A percentile compares a stretch with the other conserved stretches of the same genome.
These are phyloP conservation scores for Nematolebias whitei DNA, from an alignment of 2,113 vertebrate genomes.

Conservation along the genomic window DNA sequence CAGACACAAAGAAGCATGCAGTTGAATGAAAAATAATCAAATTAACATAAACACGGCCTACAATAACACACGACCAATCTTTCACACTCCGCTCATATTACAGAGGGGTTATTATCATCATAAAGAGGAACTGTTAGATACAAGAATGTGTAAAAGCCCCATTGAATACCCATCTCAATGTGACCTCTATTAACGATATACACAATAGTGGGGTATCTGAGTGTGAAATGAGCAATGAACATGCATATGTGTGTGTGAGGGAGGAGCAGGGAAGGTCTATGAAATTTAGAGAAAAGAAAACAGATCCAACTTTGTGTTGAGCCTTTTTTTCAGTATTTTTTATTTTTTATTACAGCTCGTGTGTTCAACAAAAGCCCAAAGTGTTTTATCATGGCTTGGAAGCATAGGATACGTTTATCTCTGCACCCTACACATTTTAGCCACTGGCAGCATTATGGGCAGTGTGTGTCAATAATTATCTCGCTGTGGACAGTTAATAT, in stretches of 20 bases:
- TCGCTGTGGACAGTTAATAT: conserved; percentile 70
- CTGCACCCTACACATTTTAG: conserved; percentile 39
- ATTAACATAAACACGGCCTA: background rate
- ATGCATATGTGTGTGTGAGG: conserved; percentile 1
- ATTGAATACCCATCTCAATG: conserved; percentile 63
- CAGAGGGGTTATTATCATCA: conserved; percentile 36
- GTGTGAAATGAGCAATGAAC: conserved; percentile 71
- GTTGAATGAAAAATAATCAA: background rate
- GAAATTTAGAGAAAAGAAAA: background rate
- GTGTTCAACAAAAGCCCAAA: background rate
- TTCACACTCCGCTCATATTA: too few species aligned
- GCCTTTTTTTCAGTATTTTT: too few species aligned
- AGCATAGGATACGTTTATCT: conserved; percentile 59
- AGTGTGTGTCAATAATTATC: conserved; percentile 79
- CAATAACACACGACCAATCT: background rate
- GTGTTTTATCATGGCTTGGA: conserved; percentile 18
- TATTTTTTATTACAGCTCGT: background rate
- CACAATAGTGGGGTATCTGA: conserved; percentile 50
- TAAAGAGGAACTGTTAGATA: conserved; percentile 40
- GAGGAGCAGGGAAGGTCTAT: conserved; percentile 6
- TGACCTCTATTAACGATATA: conserved; percentile 77
- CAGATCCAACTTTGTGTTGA: background rate
- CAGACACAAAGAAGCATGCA: background rate
- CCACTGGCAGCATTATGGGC: conserved; percentile 72
- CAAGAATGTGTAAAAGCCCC: conserved; percentile 45